These are phyloP conservation scores for Yoshiicerus persimilis DNA, from an alignment of 1,140 invertebrate species.

Conservation along the genomic window DNA sequence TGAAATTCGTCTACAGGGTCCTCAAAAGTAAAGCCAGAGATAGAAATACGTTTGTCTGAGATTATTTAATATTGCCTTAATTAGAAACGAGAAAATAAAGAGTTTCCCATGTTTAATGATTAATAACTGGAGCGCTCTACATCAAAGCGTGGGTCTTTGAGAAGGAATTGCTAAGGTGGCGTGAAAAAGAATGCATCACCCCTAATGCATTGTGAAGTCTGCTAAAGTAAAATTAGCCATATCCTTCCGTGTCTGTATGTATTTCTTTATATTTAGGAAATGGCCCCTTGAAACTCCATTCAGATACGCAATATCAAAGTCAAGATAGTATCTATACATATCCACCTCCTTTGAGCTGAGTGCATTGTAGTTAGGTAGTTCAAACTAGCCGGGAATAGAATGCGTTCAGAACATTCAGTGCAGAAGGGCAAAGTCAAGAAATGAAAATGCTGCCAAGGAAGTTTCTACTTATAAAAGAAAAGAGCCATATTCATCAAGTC, in stretches of 20 bases:
- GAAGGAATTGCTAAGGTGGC: neutral
- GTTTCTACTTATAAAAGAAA: neutral
- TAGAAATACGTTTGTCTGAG: neutral
- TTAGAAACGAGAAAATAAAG: neutral
- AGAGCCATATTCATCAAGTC: neutral
- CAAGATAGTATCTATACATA: neutral
- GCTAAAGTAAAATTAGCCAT: conserved; percentile 18
- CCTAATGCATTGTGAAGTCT: neutral
- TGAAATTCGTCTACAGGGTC: neutral
- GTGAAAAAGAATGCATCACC: neutral
- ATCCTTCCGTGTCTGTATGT: conserved; percentile 15
- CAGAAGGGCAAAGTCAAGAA: conserved; percentile 1
- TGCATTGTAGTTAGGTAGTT: neutral
- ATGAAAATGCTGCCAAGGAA: neutral
- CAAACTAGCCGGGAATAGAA: neutral
- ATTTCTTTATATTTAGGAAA: conserved; percentile 22
- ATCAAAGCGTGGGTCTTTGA: neutral
- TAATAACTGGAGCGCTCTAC: neutral
- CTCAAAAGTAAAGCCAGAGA: neutral
- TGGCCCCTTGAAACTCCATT: conserved; percentile 16
- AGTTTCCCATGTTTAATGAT: neutral
- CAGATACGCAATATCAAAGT: conserved; percentile 20
- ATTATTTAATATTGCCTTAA: neutral
- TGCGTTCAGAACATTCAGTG: neutral
- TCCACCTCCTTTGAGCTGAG: neutral